Percentiles rank a stretch among this genome's conserved stretches.
phyloP scores from a whole-genome alignment of 2,797 vertebrate species.

The Alcedo atthis region DNA sequence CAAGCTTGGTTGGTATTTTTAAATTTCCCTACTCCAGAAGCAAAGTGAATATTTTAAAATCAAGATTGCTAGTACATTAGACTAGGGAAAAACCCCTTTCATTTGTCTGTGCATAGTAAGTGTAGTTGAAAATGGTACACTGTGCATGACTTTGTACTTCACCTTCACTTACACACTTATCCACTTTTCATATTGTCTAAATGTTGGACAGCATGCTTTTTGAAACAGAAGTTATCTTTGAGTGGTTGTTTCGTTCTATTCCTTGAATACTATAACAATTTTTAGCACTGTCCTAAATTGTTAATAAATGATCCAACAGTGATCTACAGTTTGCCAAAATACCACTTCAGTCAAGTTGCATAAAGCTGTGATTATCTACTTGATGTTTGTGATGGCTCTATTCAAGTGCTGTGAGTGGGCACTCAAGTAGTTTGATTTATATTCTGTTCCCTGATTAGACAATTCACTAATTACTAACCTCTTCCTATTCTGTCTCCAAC shows the following conservation, averaged over 20 bases:
- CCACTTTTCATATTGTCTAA: neutral
- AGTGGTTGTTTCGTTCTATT: neutral
- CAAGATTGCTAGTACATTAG: neutral
- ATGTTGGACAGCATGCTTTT: neutral
- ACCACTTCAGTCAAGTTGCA: neutral
- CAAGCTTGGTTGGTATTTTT: conserved; percentile 88
- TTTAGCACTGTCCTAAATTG: neutral
- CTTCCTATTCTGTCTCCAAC: neutral
- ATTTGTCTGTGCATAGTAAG: neutral
- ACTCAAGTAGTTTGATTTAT: neutral
- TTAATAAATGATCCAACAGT: neutral
- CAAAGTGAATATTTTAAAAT: neutral
- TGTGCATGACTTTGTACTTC: neutral
- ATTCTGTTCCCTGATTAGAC: neutral
- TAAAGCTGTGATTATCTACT: neutral
- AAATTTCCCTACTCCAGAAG: neutral
- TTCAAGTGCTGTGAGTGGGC: neutral
- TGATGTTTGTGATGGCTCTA: neutral
- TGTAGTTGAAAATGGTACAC: neutral
- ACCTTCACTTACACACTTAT: neutral
- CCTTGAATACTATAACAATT: neutral
- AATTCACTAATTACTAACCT: neutral
- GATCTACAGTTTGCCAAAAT: neutral
- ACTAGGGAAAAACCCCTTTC: neutral
- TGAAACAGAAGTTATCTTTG: neutral